Base-by-base conservation (phyloP, 1,140 invertebrate genomes). In the Dendrolimus punctatus region DNA sequence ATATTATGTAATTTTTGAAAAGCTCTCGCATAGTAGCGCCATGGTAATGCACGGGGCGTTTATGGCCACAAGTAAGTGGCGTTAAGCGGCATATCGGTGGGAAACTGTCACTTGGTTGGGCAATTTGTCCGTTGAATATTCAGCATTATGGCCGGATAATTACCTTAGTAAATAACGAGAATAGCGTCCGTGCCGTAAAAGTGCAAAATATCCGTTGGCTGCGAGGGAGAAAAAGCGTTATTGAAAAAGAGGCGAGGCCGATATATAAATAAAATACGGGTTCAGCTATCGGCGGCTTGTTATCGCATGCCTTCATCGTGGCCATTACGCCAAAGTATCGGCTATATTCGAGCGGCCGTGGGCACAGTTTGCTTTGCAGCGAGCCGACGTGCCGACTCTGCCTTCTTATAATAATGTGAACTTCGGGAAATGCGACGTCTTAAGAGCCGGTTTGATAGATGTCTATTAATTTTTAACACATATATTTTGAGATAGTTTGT, bases 231-330 rank as follows among this genome's bases (percentile, higher is more conserved):
- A 83, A 84, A 81, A 76, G 77, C 80, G 71, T 81, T 86, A 86
- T 86, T 84, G 83, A 86, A 86, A 86, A 86, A 83, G 77, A 78
- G 71, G 73, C 73, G 76, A 80, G 41, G 73, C 72, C 79, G 76
- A 81, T 83, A 84, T 84, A 86, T 86, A 86, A 86, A 84, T 86
- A 86, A 86, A 86, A 84, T 86, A 86, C 83, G 83, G 78, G 83
- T 84, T 84, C 80, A 84, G 79, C 80, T 86, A 86, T 86, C 80
- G 83, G 73, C 80, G 83, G 77, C 79, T 86, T 86, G 83, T 86
- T 86, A 84, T 86, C 83, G 80, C 76, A 84, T 86, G 83, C 83
- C 80, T 79, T 57, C 68, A 83, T 81, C 76, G 68, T 51, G 61
- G 75, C 72, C 74, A 80, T 83, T 83, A 83, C 71, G 65, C 64